Conservation (phyloP, 2,888 invertebrate species). For the Heteropelma amictum region DNA sequence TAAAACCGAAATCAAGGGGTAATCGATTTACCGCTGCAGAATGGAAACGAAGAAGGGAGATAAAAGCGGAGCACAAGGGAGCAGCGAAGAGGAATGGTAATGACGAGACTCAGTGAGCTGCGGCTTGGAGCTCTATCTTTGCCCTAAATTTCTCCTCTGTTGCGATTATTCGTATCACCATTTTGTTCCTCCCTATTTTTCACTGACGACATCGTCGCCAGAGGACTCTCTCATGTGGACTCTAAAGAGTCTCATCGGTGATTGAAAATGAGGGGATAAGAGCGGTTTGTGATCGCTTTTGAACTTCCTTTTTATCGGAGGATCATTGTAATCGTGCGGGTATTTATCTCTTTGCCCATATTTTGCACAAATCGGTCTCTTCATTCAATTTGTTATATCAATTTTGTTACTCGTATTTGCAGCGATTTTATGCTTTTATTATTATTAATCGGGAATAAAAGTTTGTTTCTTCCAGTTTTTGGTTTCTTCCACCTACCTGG, state of each 20-base stretch:
- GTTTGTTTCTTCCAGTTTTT: too few relatives aligned
- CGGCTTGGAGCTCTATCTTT: constrained; percentile 28
- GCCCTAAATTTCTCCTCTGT: constrained; percentile 1
- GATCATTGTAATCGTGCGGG: too few relatives aligned
- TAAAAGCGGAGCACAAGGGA: constrained; percentile 13
- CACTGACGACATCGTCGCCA: neutral
- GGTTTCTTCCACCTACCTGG: too few relatives aligned
- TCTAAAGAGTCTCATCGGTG: constrained; percentile 22
- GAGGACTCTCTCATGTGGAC: constrained; percentile 23
- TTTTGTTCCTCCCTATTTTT: constrained; percentile 1
- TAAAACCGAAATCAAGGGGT: constrained; percentile 48
- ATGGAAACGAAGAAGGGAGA: constrained; percentile 24
- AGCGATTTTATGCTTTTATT: too few relatives aligned
- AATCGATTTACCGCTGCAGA: constrained; percentile 44
- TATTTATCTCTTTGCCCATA: too few relatives aligned
- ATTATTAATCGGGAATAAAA: too few relatives aligned
- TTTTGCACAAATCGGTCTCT: too few relatives aligned
- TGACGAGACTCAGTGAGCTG: constrained; percentile 26
- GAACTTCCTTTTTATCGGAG: neutral
- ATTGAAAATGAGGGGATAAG: neutral
- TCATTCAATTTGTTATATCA: too few relatives aligned
- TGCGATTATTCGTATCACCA: constrained; percentile 19
- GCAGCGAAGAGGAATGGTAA: constrained; percentile 47
- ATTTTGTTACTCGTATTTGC: too few relatives aligned
- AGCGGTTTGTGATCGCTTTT: neutral